Evolutionary conservation across 2,888 invertebrate species (phyloP).

Genomic region (Abscondita cerata): DNA sequence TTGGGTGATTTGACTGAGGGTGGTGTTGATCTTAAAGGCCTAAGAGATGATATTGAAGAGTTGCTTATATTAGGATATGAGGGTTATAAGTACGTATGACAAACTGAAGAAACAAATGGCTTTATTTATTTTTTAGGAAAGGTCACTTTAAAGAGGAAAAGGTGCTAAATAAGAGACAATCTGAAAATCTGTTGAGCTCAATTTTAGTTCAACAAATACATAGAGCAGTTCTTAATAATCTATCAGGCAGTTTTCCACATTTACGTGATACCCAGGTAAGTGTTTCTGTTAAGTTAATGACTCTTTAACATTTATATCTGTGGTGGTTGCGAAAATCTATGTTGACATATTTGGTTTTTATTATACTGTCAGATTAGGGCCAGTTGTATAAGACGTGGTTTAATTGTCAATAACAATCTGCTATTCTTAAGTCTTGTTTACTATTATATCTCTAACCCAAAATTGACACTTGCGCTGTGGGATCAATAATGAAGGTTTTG

Average conservation of each 20-base stretch:
- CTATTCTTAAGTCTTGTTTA: too few relatives aligned
- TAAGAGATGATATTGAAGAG: conserved; percentile 69
- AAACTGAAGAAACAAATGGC: too few relatives aligned
- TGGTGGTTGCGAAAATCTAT: too few relatives aligned
- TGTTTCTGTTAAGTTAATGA: too few relatives aligned
- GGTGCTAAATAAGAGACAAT: conserved; percentile 46
- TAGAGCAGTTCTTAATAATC: conserved; percentile 67
- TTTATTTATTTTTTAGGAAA: conserved; percentile 51
- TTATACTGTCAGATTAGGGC: too few relatives aligned
- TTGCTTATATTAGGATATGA: conserved; percentile 67
- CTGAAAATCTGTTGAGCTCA: conserved; percentile 61
- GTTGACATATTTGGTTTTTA: too few relatives aligned
- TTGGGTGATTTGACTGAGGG: conserved; percentile 45
- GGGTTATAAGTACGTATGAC: conserved; percentile 29
- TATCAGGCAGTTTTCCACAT: conserved; percentile 68
- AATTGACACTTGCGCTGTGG: too few relatives aligned
- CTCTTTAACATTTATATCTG: too few relatives aligned
- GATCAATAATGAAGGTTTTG: too few relatives aligned
- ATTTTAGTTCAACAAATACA: conserved; percentile 72
- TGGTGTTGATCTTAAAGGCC: conserved; percentile 58
- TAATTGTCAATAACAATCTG: too few relatives aligned
- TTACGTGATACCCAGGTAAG: conserved; percentile 68
- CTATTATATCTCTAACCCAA: too few relatives aligned
- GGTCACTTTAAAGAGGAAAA: conserved; percentile 46
- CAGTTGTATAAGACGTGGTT: too few relatives aligned